A percentile compares a stretch with the other conserved stretches of the same genome.
Evolutionary conservation across 2,113 vertebrate genomes (phyloP).

Genomic region (Acanthisitta chloris): DNA sequence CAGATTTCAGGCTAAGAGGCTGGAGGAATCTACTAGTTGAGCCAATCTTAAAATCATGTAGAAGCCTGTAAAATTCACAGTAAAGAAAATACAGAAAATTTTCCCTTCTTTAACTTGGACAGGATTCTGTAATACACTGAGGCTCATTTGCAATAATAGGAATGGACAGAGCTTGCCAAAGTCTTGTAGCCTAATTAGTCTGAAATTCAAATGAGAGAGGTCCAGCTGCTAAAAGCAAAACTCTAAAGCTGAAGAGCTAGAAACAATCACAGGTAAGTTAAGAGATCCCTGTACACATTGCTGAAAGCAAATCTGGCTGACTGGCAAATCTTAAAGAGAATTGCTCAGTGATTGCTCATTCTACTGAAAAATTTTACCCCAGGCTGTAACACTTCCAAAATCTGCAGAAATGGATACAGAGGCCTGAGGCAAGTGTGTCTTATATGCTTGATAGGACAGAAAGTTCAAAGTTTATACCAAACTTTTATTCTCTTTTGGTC

Average conservation of each 20-base stretch:
- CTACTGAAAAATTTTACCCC: background rate
- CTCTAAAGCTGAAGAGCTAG: background rate
- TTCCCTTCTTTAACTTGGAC: background rate
- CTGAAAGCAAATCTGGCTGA: background rate
- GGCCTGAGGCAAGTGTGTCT: background rate
- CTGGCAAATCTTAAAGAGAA: background rate
- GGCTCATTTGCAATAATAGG: background rate
- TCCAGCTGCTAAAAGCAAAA: slow-evolving; percentile 24
- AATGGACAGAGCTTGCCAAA: slow-evolving; percentile 19
- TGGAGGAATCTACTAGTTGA: background rate
- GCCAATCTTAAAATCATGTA: background rate
- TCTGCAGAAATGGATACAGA: background rate
- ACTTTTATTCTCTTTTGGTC: background rate
- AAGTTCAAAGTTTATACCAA: background rate
- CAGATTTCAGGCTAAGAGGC: background rate
- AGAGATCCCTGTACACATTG: background rate
- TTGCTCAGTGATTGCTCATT: background rate
- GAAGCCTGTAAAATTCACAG: background rate
- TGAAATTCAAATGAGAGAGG: slow-evolving; percentile 20
- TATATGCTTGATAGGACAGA: background rate
- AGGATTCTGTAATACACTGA: background rate
- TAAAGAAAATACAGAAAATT: background rate
- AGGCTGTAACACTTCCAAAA: background rate
- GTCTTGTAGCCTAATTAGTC: background rate
- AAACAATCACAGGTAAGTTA: background rate